A percentile compares a stretch with the other conserved stretches of the same genome.
These are phyloP conservation scores for Clitarchus hookeri DNA, from an alignment of 2,888 invertebrate species.

Conservation along the genomic window DNA sequence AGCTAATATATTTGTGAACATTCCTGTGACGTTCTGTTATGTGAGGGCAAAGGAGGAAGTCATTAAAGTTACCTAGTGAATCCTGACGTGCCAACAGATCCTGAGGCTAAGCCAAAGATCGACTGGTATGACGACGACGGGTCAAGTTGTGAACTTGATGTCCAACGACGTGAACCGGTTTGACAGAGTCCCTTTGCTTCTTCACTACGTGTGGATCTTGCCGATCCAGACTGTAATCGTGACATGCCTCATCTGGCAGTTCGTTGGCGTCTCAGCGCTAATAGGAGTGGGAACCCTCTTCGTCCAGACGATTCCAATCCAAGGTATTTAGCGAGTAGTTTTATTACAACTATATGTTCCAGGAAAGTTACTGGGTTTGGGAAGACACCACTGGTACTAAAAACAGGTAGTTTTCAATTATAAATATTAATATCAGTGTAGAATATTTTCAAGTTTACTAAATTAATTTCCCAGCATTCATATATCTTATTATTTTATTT, in stretches of 20 bases:
- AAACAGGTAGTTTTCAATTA: too few species aligned
- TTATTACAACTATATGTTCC: too few species aligned
- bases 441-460: too few species aligned
- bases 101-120: constrained; percentile 62
- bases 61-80: too few species aligned
- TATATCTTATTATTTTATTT: too few species aligned
- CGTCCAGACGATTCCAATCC: constrained; percentile 45
- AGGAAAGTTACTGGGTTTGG: too few species aligned
- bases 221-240: constrained; percentile 66
- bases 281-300: constrained; percentile 65
- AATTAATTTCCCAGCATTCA: too few species aligned
- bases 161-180: constrained; percentile 62
- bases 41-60: too few species aligned
- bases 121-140: constrained; percentile 63
- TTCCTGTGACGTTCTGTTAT: too few species aligned
- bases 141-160: constrained; percentile 61
- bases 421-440: too few species aligned
- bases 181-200: constrained; percentile 58
- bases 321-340: constrained; percentile 38
- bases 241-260: constrained; percentile 62
- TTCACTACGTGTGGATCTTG: constrained; percentile 61
- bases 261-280: constrained; percentile 61
- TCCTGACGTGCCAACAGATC: constrained; percentile 49
- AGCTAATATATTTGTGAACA: too few species aligned
- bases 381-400: too few species aligned